These are phyloP conservation scores for Temnothorax longispinosus DNA, from an alignment of 1,140 invertebrate species.

Conservation along the genomic window DNA sequence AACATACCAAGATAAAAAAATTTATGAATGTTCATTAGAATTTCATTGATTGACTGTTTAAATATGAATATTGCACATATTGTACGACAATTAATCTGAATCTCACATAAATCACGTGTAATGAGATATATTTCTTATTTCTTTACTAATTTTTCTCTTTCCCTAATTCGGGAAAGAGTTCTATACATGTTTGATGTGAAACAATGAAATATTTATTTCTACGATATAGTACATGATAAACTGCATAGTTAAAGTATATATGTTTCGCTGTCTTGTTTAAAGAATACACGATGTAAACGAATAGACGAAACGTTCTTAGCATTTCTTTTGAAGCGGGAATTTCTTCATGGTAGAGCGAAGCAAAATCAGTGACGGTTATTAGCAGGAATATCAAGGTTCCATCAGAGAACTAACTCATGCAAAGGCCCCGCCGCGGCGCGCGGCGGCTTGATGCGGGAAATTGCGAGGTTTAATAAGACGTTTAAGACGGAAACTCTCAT, in stretches of 20 bases:
- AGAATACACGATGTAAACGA: not conserved
- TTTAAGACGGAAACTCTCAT: constrained; percentile 27
- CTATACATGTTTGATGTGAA: not conserved
- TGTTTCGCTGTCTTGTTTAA: not conserved
- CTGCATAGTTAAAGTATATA: not conserved
- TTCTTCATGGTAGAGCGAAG: constrained; percentile 9
- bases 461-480: constrained; percentile 60
- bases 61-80: too few species aligned
- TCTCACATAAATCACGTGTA: too few species aligned
- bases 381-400: constrained; percentile 12
- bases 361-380: constrained; percentile 21
- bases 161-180: not conserved
- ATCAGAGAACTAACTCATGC: constrained; percentile 26
- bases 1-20: too few species aligned
- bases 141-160: too few species aligned
- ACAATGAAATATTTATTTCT: not conserved
- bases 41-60: too few species aligned
- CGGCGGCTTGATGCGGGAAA: constrained; percentile 29
- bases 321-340: constrained; percentile 4
- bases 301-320: constrained; percentile 1
- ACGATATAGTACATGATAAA: not conserved
- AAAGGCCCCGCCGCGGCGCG: not conserved
- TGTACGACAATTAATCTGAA: too few species aligned
- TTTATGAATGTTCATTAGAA: too few species aligned
- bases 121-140: too few species aligned